phyloP scores from a whole-genome alignment of 2,888 invertebrate species.

The Eupithecia insigniata region DNA sequence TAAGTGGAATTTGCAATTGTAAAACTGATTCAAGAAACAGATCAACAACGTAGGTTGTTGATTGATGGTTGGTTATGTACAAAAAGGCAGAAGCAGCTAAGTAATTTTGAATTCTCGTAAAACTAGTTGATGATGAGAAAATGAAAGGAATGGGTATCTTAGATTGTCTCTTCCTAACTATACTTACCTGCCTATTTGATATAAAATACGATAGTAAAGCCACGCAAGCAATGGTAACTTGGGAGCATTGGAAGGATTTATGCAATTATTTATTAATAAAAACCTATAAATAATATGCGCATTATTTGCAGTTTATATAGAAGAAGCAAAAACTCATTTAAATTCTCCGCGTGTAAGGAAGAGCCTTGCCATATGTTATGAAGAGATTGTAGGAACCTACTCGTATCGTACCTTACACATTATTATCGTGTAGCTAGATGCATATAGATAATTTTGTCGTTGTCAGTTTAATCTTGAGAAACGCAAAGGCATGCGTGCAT shows the following conservation, averaged over 20 bases:
- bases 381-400: constrained; percentile 1
- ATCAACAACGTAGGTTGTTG: background rate
- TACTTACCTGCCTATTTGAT: background rate
- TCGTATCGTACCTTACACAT: background rate
- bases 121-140: constrained; percentile 40
- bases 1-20: background rate
- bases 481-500: constrained; percentile 58
- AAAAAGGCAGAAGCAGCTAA: constrained; percentile 2
- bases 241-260: background rate
- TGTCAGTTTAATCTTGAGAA: constrained; percentile 53
- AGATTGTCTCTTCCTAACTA: constrained; percentile 20
- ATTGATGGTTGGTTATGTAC: background rate
- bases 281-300: background rate
- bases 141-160: constrained; percentile 41
- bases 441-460: constrained; percentile 50
- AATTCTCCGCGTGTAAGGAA: constrained; percentile 33
- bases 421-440: constrained; percentile 39
- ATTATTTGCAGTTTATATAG: background rate
- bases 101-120: constrained; percentile 33
- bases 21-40: background rate
- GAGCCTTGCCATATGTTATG: constrained; percentile 36
- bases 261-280: background rate
- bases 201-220: background rate
- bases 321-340: background rate
- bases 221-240: background rate